Evolutionary conservation across 1,140 invertebrate genomes (phyloP).

Genomic region (Penaeus japonicus): DNA sequence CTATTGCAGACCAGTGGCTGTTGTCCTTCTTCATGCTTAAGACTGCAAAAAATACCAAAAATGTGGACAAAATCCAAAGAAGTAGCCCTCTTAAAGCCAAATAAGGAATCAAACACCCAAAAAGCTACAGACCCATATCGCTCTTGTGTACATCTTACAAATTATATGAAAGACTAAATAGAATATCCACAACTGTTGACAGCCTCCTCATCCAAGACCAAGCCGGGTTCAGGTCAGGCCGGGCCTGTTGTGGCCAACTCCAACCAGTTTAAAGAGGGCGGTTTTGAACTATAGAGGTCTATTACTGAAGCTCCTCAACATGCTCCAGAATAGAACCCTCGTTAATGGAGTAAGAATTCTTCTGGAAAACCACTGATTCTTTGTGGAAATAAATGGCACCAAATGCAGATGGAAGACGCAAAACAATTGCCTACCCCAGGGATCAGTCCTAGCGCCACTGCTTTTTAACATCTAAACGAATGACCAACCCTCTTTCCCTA

Average conservation of each 20-base stretch:
- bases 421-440: background rate
- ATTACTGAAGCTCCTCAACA: too few species aligned
- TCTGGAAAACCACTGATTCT: background rate
- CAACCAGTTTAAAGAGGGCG: background rate
- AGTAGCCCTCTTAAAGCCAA: too few species aligned
- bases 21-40: background rate
- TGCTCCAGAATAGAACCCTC: background rate
- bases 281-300: background rate
- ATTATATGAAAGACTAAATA: too few species aligned
- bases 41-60: background rate
- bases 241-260: background rate
- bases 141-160: too few species aligned
- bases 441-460: background rate
- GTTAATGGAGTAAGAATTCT: too few species aligned
- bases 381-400: too few species aligned
- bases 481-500: background rate
- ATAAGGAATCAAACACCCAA: too few species aligned
- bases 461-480: background rate
- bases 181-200: background rate
- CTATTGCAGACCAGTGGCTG: background rate
- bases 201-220: background rate
- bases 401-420: background rate
- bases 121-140: too few species aligned
- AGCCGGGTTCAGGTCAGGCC: background rate
- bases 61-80: too few species aligned